Conservation (phyloP, 2,113 vertebrate genomes). For the Peromyscus polionotus region DNA sequence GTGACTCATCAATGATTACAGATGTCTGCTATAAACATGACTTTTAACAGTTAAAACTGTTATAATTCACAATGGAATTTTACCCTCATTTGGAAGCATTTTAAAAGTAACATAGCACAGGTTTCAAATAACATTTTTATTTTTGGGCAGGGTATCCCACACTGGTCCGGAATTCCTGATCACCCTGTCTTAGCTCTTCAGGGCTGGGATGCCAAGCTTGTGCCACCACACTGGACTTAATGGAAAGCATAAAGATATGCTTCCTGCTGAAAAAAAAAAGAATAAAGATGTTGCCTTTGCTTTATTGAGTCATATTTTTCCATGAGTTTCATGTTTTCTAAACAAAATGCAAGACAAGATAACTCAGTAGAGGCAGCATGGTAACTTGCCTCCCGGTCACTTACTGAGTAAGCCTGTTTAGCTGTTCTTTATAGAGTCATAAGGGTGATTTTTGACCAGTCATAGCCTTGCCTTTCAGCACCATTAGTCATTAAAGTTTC, state of each 20-base stretch:
- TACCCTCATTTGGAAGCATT: not conserved
- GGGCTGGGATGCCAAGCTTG: not conserved
- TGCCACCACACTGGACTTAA: not conserved
- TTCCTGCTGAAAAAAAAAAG: conserved; percentile 6
- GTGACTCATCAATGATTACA: not conserved
- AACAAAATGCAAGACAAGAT: not conserved
- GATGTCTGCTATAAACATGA: not conserved
- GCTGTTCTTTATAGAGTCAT: not conserved
- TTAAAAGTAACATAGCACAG: not conserved
- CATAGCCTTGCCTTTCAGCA: not conserved
- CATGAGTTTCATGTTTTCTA: not conserved
- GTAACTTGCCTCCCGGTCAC: accelerated
- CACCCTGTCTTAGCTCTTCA: not conserved
- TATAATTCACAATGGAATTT: not conserved
- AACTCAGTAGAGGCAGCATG: not conserved
- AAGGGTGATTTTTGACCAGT: not conserved
- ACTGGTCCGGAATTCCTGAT: not conserved
- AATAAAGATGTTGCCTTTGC: not conserved
- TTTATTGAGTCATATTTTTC: not conserved
- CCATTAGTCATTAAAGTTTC: not conserved
- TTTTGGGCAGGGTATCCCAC: not conserved
- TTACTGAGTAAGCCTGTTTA: not conserved
- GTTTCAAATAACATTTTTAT: not conserved
- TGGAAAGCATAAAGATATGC: not conserved
- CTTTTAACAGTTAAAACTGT: not conserved